Base-by-base conservation (phyloP, 2,113 vertebrate genomes). In the Xerus inauris region DNA sequence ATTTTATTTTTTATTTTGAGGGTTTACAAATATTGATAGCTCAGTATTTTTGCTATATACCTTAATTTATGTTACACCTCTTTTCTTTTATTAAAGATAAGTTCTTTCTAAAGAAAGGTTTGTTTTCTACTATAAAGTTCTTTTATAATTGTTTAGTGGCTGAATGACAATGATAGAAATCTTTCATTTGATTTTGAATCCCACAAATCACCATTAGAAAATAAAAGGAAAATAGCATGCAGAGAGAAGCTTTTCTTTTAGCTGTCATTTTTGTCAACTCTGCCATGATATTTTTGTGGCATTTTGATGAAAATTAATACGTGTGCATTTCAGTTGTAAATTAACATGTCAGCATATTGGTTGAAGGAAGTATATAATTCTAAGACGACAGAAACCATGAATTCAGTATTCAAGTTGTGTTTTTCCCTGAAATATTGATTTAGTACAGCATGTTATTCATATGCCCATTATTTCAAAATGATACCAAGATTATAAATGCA, bases 311-410 rank as follows among this genome's bases (percentile, higher is more conserved):
- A 95, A 89, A 83, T 77, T 26, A 94, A 75, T 67, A 12, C 79
- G 71, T 85, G 17, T 49, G 8, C n/a, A 57, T 84, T 96, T 92
- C 75, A n/a, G 35, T 75, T 91, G 65, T 94, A 83, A 94, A 95
- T 93, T 77, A 91, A 73, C 71, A 77, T 89, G 32, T 94, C 91
- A 87, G 26, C 71, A 67, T 81, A 67, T 54, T 87, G 35, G 6
- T 85, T 86, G 12, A 42, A 91, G 64, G 40, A 89, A 91, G 4
- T 49, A 75, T 89, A 57, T 71, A 54, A 86, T 91, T 91, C 73
- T 89, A 84, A 91, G 77, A 91, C 94, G 89, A 94, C 79, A 38
- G 24, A 87, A 93, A 90, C 47, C 83, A 35, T 92, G 12, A 92
- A 92, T 87, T 94, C 75, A 87, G 26, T 91, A 79, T 96, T 94